A percentile compares a stretch with the other conserved stretches of the same genome.
Conservation (phyloP, 1,140 invertebrate genomes). For the Brachystomella parvula region DNA sequence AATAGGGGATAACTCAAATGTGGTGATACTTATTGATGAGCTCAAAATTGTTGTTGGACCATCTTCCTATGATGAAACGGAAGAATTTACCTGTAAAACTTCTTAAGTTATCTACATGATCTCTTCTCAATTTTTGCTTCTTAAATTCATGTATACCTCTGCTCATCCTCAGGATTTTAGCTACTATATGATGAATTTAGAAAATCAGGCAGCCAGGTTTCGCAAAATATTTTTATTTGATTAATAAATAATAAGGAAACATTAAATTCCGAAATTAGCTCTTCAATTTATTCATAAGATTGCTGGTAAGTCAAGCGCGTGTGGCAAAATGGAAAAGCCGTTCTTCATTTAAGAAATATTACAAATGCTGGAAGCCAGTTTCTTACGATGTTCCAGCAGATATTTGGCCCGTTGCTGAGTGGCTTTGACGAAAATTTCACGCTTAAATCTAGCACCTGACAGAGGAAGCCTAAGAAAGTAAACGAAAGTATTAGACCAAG, state of each 20-base stretch:
- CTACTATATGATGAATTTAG: background rate
- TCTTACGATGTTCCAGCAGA: constrained; percentile 34
- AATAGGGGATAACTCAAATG: background rate
- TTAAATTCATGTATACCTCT: background rate
- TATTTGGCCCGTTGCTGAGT: constrained; percentile 33
- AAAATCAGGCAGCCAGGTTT: background rate
- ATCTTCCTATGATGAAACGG: background rate
- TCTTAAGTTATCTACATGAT: background rate
- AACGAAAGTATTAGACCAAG: constrained; percentile 5
- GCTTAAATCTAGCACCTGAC: constrained; percentile 34
- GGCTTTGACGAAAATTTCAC: constrained; percentile 32
- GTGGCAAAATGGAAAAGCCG: background rate
- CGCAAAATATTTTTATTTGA: background rate
- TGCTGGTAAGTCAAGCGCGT: background rate
- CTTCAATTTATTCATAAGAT: background rate
- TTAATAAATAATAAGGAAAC: background rate
- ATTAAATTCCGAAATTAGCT: no score
- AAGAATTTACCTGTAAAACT: background rate
- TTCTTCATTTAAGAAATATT: constrained; percentile 15
- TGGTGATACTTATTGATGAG: background rate
- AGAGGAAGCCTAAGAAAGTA: constrained; percentile 29
- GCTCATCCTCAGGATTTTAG: background rate
- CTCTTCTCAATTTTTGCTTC: background rate
- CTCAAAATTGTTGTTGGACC: background rate
- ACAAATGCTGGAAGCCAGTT: constrained; percentile 31